Evolutionary conservation across 2,888 invertebrate genomes (phyloP).

Genomic region (Dysmachus trigonus): DNA sequence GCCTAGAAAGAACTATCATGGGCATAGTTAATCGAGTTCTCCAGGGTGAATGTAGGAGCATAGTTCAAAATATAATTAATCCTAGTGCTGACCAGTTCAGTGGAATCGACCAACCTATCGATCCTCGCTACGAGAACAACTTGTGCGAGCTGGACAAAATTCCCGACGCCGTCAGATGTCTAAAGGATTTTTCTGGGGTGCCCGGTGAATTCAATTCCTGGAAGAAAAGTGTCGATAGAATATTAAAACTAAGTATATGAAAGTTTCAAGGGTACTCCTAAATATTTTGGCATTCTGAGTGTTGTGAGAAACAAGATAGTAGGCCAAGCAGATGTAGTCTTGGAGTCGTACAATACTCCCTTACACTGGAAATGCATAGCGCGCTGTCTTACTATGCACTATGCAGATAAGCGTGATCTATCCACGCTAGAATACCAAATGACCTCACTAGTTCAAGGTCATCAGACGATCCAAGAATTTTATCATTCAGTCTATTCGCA

Average conservation of each 20-base stretch:
- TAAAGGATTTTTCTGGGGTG: background rate
- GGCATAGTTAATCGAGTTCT: no score
- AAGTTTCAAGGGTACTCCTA: background rate
- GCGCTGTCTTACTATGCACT: background rate
- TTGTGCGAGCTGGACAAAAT: no score
- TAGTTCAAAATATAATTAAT: no score
- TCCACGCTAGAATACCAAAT: background rate
- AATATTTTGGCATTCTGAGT: background rate
- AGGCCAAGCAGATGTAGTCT: background rate
- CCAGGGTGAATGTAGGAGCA: no score
- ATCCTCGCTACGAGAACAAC: no score
- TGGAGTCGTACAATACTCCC: background rate
- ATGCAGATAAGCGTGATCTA: background rate
- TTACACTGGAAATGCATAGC: background rate
- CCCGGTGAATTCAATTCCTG: background rate
- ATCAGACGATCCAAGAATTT: background rate
- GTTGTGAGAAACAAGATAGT: background rate
- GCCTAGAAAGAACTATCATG: no score
- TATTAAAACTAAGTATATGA: background rate
- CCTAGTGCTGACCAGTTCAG: no score
- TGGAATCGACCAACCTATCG: no score
- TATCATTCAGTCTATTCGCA: background rate
- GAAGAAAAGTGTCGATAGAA: background rate
- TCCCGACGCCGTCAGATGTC: no score
- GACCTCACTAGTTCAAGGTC: background rate